Evolutionary conservation across 2,797 vertebrate species (phyloP).

Genomic region (Myripristis murdjan): DNA sequence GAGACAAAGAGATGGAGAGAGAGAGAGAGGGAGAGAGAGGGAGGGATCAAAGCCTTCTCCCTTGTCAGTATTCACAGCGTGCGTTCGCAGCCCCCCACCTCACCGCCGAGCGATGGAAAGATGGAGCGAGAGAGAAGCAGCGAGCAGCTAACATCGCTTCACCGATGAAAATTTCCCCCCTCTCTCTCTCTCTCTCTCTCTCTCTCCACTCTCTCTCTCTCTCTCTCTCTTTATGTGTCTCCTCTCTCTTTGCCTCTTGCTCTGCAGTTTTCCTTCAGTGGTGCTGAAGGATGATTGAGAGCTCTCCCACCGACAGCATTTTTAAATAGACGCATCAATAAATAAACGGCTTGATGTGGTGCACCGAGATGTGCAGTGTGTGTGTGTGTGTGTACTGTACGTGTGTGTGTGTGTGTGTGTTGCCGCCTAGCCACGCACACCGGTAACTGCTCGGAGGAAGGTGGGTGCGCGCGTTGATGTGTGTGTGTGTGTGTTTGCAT

Average conservation of each 20-base stretch:
- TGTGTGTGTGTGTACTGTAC: constrained; percentile 1
- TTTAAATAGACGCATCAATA: constrained; percentile 73
- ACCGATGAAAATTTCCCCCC: constrained; percentile 46
- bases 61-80: constrained; percentile 70
- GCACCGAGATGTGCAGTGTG: constrained; percentile 4
- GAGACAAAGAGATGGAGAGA: constrained; percentile 37
- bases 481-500: constrained; percentile 19
- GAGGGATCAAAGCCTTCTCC: constrained; percentile 64
- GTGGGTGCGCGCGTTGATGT: too few relatives aligned
- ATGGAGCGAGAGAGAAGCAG: constrained; percentile 54
- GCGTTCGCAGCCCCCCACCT: constrained; percentile 49
- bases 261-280: constrained; percentile 51
- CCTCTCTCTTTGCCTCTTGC: constrained; percentile 6
- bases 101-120: constrained; percentile 54
- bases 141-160: constrained; percentile 47
- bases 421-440: neutral
- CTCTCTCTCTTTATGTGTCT: neutral
- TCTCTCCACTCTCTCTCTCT: neutral
- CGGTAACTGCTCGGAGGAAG: neutral
- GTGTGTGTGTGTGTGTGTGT: too few relatives aligned
- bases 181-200: neutral
- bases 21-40: neutral
- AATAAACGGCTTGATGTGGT: constrained; percentile 64
- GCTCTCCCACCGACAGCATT: constrained; percentile 57
- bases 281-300: constrained; percentile 70